These are phyloP conservation scores for Zeugodacus cucurbitae DNA, from an alignment of 1,140 invertebrate species.

Conservation along the genomic window DNA sequence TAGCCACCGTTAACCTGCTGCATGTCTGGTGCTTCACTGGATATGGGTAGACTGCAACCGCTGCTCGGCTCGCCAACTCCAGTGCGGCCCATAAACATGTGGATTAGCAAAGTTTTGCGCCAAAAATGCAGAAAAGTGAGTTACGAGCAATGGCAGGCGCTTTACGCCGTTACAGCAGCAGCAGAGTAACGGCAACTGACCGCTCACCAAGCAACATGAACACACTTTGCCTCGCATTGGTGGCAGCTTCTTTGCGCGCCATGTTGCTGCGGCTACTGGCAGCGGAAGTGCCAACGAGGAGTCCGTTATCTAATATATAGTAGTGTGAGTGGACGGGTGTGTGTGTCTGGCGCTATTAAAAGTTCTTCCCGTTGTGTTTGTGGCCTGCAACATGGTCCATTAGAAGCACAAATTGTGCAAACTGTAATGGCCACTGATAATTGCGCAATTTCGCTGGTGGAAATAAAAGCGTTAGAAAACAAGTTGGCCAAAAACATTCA, in stretches of 20 bases:
- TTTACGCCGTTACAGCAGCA: neutral
- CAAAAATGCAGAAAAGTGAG: conserved; percentile 19
- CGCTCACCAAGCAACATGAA: neutral
- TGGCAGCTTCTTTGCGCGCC: neutral
- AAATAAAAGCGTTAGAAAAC: neutral
- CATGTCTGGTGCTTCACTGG: neutral
- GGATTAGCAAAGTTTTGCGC: conserved; percentile 31
- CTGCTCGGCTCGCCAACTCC: neutral
- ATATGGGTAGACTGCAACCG: neutral
- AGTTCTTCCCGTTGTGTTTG: conserved; percentile 14
- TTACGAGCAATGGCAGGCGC: neutral
- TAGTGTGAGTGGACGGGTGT: neutral
- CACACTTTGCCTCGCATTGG: neutral
- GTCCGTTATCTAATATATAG: neutral
- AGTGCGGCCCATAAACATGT: conserved; percentile 15
- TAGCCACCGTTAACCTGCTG: neutral
- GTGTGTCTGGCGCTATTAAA: neutral
- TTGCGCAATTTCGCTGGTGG: neutral
- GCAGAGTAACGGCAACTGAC: neutral
- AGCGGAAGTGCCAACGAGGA: neutral
- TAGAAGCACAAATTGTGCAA: conserved; percentile 25
- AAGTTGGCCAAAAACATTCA: neutral
- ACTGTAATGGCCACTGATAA: conserved; percentile 3
- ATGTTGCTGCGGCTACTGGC: neutral
- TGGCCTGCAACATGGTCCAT: conserved; percentile 30